phyloP scores from a whole-genome alignment of 2,888 invertebrate genomes.

The Pristionchus fissidentatus region DNA sequence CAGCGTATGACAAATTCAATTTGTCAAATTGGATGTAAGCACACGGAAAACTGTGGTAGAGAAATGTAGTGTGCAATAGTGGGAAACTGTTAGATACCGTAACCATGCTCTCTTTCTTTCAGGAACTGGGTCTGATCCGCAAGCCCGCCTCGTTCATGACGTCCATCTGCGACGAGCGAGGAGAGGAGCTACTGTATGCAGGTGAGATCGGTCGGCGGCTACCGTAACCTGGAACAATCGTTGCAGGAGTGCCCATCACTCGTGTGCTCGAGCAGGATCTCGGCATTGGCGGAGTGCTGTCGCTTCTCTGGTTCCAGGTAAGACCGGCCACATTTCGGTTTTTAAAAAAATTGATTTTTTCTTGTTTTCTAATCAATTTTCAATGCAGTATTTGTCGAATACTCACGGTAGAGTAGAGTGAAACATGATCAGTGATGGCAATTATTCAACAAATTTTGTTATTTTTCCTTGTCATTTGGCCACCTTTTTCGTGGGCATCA shows the following conservation, averaged over 20 bases:
- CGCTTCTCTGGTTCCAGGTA: slow-evolving; percentile 97
- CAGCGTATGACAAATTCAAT: too few relatives aligned
- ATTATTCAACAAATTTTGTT: neutral
- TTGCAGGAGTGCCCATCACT: slow-evolving; percentile 86
- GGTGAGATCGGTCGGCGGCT: slow-evolving; percentile 83
- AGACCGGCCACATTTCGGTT: too few relatives aligned
- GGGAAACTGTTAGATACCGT: neutral
- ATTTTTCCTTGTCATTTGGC: neutral
- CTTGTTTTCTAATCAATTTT: neutral
- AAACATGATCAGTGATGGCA: too few relatives aligned
- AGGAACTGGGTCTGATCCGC: slow-evolving; percentile 95
- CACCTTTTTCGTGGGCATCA: neutral
- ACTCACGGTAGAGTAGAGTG: too few relatives aligned
- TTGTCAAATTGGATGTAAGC: too few relatives aligned
- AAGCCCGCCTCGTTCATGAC: slow-evolving; percentile 99
- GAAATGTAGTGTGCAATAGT: neutral
- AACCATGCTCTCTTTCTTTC: slow-evolving; percentile 57
- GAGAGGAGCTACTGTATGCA: slow-evolving; percentile 82
- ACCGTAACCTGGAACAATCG: neutral
- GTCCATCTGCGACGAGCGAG: slow-evolving; percentile 97
- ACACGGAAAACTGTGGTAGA: too few relatives aligned
- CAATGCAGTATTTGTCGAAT: neutral
- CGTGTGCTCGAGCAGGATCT: slow-evolving; percentile 91
- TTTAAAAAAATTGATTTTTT: slow-evolving; percentile 58
- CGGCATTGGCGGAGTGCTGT: slow-evolving; percentile 97